Base-by-base conservation (phyloP, 1,140 invertebrate species). In the Apis mellifera region DNA sequence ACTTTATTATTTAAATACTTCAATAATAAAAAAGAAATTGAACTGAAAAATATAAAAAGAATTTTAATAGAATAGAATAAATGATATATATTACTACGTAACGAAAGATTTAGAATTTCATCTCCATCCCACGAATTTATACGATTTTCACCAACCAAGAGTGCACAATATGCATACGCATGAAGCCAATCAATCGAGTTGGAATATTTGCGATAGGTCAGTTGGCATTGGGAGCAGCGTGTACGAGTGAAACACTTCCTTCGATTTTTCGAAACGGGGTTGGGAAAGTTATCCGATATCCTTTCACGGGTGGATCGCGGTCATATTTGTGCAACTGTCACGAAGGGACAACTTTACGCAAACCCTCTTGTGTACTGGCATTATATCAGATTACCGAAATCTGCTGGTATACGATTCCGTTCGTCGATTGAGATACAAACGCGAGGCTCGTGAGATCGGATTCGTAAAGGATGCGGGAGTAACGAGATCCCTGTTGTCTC, bases 401-500 rank as follows among this genome's bases (percentile, higher is more conserved):
- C 68, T 72, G 83, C 78, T 69, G 78, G 78, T 75, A 50, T 85
- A 75, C 60, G 62, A 60, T 85, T 85, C 66, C 72, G 26, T 26
- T 71, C 68, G 84, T 66, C 84, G 78, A 84, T 86, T 79, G 73
- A 85, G 73, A 85, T 81, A 65, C 62, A 83, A 77, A 77, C 50
- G 72, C 57, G 68, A 57, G 48, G 57, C 26, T 15, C 59, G 73
- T 13, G 73, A 42, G 72, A 69, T 84, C 62, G 82, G 75, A 83
- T 82, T 78, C 65, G 64, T 57, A 73, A 83, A 83, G 82, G 59
- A 86, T 83, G 79, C 76, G 76, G 62, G 69, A 84, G 52, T 87
- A 86, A 86, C 85, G 78, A 84, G 72, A 84, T 84, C 60, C 79
- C 66, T 66, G 54, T 26, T 84, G 86, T 78, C 82, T 84, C 66